A percentile compares a stretch with the other conserved stretches of the same genome.
phyloP scores from a whole-genome alignment of 2,888 invertebrate species.

The Cheilosia vernalis region DNA sequence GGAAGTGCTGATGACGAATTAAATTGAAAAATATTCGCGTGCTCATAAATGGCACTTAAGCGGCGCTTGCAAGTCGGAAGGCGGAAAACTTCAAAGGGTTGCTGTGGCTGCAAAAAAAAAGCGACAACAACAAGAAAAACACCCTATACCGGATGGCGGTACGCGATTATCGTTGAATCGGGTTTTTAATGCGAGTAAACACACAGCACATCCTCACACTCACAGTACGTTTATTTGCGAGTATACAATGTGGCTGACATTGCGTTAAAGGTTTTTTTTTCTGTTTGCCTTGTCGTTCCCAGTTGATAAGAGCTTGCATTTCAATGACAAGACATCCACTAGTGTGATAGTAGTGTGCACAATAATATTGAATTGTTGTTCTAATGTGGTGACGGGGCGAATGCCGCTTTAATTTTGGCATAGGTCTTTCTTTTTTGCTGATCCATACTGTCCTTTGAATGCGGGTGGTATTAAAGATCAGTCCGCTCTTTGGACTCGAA shows the following conservation, averaged over 20 bases:
- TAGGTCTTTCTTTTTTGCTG: too few relatives aligned
- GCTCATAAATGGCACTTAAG: slow-evolving; percentile 56
- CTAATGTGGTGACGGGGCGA: not conserved
- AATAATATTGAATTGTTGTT: not conserved
- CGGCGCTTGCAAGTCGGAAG: slow-evolving; percentile 65
- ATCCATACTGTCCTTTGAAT: too few relatives aligned
- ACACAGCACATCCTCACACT: slow-evolving; percentile 7
- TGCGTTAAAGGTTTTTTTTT: not conserved
- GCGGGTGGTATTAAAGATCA: too few relatives aligned
- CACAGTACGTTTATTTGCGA: not conserved
- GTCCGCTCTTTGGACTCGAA: too few relatives aligned
- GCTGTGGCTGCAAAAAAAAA: not conserved
- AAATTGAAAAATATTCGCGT: slow-evolving; percentile 50
- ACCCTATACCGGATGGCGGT: slow-evolving; percentile 72
- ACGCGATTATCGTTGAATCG: slow-evolving; percentile 62
- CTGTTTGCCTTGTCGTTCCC: slow-evolving; percentile 4
- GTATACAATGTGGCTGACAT: slow-evolving; percentile 36
- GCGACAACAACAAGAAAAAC: slow-evolving; percentile 25
- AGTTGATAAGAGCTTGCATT: slow-evolving; percentile 41
- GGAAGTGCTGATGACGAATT: slow-evolving; percentile 66
- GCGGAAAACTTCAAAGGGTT: slow-evolving; percentile 49
- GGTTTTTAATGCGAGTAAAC: slow-evolving; percentile 47
- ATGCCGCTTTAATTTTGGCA: too few relatives aligned
- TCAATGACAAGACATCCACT: slow-evolving; percentile 16
- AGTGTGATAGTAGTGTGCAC: slow-evolving; percentile 3